Conservation (phyloP, 1,140 invertebrate genomes). For the Aphis gossypii region DNA sequence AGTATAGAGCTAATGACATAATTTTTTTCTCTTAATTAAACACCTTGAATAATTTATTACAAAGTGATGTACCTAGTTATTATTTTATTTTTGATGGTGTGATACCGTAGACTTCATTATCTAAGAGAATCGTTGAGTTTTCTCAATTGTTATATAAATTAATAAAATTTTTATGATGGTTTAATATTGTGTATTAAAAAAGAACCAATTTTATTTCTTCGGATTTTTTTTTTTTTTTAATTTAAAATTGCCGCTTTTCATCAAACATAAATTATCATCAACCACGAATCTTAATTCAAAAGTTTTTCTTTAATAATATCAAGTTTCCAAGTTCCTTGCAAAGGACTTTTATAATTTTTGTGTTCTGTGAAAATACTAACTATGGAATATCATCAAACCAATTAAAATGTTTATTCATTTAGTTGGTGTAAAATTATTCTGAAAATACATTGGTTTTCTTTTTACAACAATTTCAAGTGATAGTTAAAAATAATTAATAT, state of each 20-base stretch:
- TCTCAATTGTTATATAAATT: neutral
- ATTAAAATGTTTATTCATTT: neutral
- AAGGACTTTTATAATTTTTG: neutral
- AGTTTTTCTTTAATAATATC: neutral
- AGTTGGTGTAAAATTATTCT: neutral
- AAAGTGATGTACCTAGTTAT: neutral
- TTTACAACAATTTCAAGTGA: neutral
- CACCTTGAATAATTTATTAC: neutral
- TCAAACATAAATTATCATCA: neutral
- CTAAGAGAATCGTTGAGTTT: neutral
- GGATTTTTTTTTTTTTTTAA: neutral
- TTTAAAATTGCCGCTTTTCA: neutral
- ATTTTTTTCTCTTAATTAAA: neutral
- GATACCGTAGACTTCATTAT: neutral
- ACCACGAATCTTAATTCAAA: slow-evolving; percentile 20
- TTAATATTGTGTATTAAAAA: neutral
- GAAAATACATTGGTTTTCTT: neutral
- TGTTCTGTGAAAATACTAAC: neutral
- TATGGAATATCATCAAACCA: neutral
- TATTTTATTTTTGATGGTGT: neutral
- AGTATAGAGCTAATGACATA: too few species aligned
- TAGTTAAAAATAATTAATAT: neutral
- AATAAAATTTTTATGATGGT: neutral
- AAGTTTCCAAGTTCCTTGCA: neutral
- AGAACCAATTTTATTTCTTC: neutral